Base-by-base conservation (phyloP, 2,797 vertebrate genomes). In the Sus cebifrons region DNA sequence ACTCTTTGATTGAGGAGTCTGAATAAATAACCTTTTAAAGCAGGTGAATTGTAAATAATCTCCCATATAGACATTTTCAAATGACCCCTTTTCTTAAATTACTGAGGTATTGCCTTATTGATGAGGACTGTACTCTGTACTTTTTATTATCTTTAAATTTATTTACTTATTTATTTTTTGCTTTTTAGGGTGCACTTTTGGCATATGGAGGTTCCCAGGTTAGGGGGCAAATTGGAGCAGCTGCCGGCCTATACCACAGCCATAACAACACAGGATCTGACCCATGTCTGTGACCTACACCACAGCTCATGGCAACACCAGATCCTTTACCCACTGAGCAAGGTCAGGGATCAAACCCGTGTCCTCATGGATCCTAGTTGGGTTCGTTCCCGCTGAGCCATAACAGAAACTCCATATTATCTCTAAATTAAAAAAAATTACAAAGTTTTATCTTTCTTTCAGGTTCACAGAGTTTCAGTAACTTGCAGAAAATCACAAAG, bases 1-100 rank as follows among this genome's bases (percentile, higher is more conserved):
- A 83, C 92, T 96, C 54, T 96, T 95, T 96, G 29, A 64, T 70
- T 78, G 58, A 94, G 27, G 49, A 91, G 16, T 86, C 87, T 95
- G 70, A 97, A 87, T 93, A 89, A 95, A 86, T 83, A 54, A 79
- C 32, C 75, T 91, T 97, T 96, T 87, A 96, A 96, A 86, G 52
- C 64, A 90, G n/a, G 82, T 9, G 5, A 75, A 92, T 86, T 81
- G 1, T 60, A 77, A 83, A 84, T 54, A 73, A 13, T 75, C 83
- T 25, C 40, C 36, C 91, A 65, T 52, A 79, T n/a, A 95, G 92
- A 90, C 44, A 89, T 95, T 94, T 98, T 83, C 73, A 92, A 90
- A 96, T 94, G 64, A 49, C 16, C 15, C 18, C 0, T 86, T 96
- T 91, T 96, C 70, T 92, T 79, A 91, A 94, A 95, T 96, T 65